These are phyloP conservation scores for Cliona cf. orientalis DNA, from an alignment of 37 sponge, comb jelly and placozoan genomes.

Conservation along the genomic window DNA sequence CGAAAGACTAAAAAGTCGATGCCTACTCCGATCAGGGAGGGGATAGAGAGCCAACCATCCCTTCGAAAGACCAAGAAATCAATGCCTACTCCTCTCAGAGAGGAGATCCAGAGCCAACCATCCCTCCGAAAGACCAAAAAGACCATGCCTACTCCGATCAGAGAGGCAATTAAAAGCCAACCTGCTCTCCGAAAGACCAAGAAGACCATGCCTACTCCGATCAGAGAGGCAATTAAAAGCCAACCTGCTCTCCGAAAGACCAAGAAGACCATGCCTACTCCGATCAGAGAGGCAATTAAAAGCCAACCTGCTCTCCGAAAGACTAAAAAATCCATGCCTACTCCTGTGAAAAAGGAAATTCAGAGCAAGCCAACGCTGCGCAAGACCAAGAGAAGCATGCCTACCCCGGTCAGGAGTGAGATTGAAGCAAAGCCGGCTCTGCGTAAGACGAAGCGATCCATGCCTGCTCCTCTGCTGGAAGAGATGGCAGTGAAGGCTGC, in stretches of 20 bases:
- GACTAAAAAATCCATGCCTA: conserved; percentile 30
- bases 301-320: conserved; percentile 31
- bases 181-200: conserved; percentile 52
- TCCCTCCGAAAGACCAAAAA: conserved; percentile 42
- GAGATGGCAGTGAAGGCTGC: conserved; percentile 40
- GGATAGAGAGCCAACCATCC: conserved; percentile 18
- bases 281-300: conserved; percentile 62
- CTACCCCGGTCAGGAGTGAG: conserved; percentile 70
- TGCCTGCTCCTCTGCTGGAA: conserved; percentile 67
- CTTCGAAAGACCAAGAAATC: conserved; percentile 47
- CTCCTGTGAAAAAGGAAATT: conserved; percentile 71
- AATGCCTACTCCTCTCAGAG: conserved; percentile 67
- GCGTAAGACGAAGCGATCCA: conserved; percentile 42
- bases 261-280: conserved; percentile 58
- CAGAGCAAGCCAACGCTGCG: conserved; percentile 30
- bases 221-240: conserved; percentile 53
- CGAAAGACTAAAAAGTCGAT: conserved; percentile 56
- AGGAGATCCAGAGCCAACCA: conserved; percentile 49
- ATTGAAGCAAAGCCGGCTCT: conserved; percentile 49
- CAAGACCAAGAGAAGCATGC: conserved; percentile 57
- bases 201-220: conserved; percentile 64
- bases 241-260: conserved; percentile 50
- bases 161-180: conserved; percentile 48
- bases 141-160: conserved; percentile 66
- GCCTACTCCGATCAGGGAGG: conserved; percentile 65